Evolutionary conservation across 2,113 vertebrate genomes (phyloP).

Genomic region (Nannobrachium achirus): DNA sequence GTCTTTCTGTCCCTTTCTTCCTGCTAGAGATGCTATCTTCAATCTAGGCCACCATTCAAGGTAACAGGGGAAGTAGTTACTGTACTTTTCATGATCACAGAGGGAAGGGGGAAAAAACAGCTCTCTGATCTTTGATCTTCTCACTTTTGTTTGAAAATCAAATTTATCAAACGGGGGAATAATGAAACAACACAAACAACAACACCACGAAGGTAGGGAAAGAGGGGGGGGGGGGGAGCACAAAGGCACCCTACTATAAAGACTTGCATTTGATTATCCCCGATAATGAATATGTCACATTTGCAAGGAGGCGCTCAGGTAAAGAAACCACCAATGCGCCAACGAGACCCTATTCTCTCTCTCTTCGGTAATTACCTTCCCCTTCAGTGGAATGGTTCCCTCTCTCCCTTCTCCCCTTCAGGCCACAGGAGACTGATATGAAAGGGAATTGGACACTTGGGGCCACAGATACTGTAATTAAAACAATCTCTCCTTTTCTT

Average conservation of each 20-base stretch:
- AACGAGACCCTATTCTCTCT: constrained; percentile 70
- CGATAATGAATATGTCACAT: constrained; percentile 84
- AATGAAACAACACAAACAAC: constrained; percentile 52
- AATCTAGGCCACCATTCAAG: constrained; percentile 76
- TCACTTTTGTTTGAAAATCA: constrained; percentile 84
- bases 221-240: constrained; percentile 60
- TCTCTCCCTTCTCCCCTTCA: constrained; percentile 69
- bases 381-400: constrained; percentile 65
- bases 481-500: constrained; percentile 74
- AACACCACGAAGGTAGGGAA: constrained; percentile 68
- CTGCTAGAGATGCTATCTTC: constrained; percentile 38
- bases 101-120: constrained; percentile 47
- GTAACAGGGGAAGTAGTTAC: constrained; percentile 63
- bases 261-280: constrained; percentile 82
- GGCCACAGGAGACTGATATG: constrained; percentile 79
- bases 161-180: constrained; percentile 81
- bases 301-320: constrained; percentile 78
- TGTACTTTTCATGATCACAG: constrained; percentile 62
- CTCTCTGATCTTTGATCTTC: constrained; percentile 82
- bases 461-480: constrained; percentile 82
- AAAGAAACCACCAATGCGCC: constrained; percentile 65
- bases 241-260: constrained; percentile 72
- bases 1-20: constrained; percentile 41
- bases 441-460: constrained; percentile 84
- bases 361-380: constrained; percentile 76